Conservation (phyloP, 2,888 invertebrate species). For the Drosophila nr. fundita region DNA sequence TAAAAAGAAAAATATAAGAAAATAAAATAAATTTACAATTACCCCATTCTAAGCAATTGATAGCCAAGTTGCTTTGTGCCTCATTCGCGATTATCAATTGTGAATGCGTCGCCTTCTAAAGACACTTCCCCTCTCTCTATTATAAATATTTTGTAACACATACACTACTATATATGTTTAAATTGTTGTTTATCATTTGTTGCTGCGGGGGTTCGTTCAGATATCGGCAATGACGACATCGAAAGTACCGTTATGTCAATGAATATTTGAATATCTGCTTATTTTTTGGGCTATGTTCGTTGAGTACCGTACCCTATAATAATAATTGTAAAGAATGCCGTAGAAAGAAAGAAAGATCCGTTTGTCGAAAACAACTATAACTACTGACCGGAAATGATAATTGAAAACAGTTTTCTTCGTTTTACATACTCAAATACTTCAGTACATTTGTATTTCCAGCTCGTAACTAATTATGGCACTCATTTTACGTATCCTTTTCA, state of each 20-base stretch:
- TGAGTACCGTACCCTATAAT: constrained; percentile 28
- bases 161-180: neutral
- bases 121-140: constrained; percentile 63
- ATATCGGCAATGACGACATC: constrained; percentile 21
- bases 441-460: constrained; percentile 33
- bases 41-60: constrained; percentile 49
- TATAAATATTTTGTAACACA: constrained; percentile 25
- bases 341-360: constrained; percentile 13
- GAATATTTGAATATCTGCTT: constrained; percentile 6
- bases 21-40: constrained; percentile 10
- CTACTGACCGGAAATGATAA: constrained; percentile 73
- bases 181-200: constrained; percentile 41
- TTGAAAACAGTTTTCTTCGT: constrained; percentile 71
- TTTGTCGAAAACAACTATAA: constrained; percentile 28
- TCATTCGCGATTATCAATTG: constrained; percentile 62
- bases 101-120: constrained; percentile 36
- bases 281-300: constrained; percentile 25
- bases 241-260: constrained; percentile 57
- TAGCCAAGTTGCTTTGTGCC: constrained; percentile 56
- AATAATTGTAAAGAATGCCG: constrained; percentile 33
- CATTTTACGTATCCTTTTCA: constrained; percentile 72
- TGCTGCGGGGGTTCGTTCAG: constrained; percentile 4
- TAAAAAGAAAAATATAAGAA: constrained; percentile 15
- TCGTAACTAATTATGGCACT: constrained; percentile 78
- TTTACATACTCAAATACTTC: constrained; percentile 33